Evolutionary conservation across 2,113 vertebrate genomes (phyloP).

Genomic region (Zosterops pallidus): DNA sequence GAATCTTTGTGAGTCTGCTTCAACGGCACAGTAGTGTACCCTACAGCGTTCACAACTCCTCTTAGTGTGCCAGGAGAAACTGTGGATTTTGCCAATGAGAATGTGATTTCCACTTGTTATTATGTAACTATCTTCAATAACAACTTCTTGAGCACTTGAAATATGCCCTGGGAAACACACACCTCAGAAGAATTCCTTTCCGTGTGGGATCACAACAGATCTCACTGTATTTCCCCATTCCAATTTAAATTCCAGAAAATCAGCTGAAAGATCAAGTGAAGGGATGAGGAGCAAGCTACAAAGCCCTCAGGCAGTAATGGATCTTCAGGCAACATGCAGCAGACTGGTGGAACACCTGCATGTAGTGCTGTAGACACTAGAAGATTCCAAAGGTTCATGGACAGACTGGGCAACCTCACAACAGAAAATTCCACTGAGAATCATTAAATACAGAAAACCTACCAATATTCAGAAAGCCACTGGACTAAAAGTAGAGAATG

Average conservation of each 20-base stretch:
- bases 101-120: neutral
- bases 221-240: neutral
- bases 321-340: neutral
- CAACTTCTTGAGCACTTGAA: neutral
- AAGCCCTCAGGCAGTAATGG: neutral
- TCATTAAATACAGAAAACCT: neutral
- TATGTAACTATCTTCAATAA: neutral
- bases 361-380: neutral
- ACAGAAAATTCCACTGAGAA: neutral
- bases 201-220: neutral
- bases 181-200: neutral
- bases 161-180: neutral
- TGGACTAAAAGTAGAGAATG: neutral
- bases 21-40: neutral
- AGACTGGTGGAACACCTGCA: neutral
- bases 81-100: neutral
- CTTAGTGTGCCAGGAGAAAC: neutral
- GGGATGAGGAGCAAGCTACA: neutral
- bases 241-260: neutral
- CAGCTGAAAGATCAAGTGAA: neutral
- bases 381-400: neutral
- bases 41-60: neutral
- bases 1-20: neutral
- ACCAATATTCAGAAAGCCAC: neutral
- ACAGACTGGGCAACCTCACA: neutral